Evolutionary conservation across 2,888 invertebrate species (phyloP), one percentile per base, ranked within the genome.

Genomic region (Eupithecia inturbata): DNA sequence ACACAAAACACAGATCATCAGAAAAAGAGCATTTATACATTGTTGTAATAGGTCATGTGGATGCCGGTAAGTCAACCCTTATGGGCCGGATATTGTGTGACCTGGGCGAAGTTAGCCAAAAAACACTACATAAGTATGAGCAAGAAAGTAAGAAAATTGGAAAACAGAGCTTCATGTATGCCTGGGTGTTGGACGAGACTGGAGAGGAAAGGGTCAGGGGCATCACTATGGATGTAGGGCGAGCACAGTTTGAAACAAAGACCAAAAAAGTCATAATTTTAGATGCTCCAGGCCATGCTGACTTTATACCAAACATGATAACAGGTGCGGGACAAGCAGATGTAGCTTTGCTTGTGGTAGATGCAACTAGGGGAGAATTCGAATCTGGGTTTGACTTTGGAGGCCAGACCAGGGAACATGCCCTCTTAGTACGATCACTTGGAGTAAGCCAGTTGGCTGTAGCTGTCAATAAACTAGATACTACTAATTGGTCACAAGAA

Each of bases 301-400:
- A 99, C 90, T 99, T 99, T 87, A 99, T 99, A 87, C 99, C 99
- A 2, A 99, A 99, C 85, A 99, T 99, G 99, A 99, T 99, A 81
- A 98, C 98, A 19, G 99, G 99, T 22, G 99, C 99, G 2, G 98
- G 99, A 0, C 99, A 99, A 91, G 99, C 99, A 3, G 99, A 99
- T 94, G 99, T 98, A 0, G 99, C 99, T 19, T 94, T 99, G 45
- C 92, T 99, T 31, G 99, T 99, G 0, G 98, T 99, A 0, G 99
- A 99, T 95, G 98, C 99, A 0, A 97, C 97, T 0, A 95, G 97
- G 82, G 99, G 99, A 33, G 99, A 99, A 93, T 99, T 99, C 92
- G 99, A 99, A 92, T 98, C 99, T 62, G 99, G 99, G 1, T 99
- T 99, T 91, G 99, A 99, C 85, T 96, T 97, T 82, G 99, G 99